Evolutionary conservation across 2,888 invertebrate genomes (phyloP).

Genomic region (Orchesellides sinensis): DNA sequence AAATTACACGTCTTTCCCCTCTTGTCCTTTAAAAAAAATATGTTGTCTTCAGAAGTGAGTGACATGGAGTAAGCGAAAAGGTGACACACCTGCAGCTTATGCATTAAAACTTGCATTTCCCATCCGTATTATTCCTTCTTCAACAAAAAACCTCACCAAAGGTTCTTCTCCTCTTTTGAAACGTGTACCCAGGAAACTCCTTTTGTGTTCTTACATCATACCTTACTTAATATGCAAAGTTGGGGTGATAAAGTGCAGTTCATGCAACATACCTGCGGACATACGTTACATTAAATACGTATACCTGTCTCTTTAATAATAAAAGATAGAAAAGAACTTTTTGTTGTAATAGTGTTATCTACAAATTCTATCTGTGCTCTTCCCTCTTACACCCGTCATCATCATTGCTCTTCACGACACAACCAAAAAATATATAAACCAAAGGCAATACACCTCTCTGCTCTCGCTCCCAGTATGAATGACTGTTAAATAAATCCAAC

Average conservation of each 20-base stretch:
- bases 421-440: background rate
- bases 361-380: slow-evolving; percentile 17
- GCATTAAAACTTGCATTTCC: background rate
- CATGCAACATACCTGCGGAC: background rate
- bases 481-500: slow-evolving; percentile 7
- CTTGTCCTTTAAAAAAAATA: background rate
- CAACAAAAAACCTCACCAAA: background rate
- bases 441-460: slow-evolving; percentile 19
- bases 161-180: no score
- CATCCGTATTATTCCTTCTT: background rate
- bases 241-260: slow-evolving; percentile 12
- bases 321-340: background rate
- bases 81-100: slow-evolving; percentile 49
- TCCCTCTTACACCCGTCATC: background rate
- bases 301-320: background rate
- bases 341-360: slow-evolving; percentile 10
- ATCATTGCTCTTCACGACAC: background rate
- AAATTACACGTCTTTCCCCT: background rate
- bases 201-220: slow-evolving; percentile 3
- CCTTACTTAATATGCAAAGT: slow-evolving; percentile 6
- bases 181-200: background rate
- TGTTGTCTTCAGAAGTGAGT: slow-evolving; percentile 15
- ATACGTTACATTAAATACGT: background rate
- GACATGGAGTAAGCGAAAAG: slow-evolving; percentile 46
- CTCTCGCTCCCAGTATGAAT: slow-evolving; percentile 6